phyloP scores from a whole-genome alignment of 2,888 invertebrate species.

The Liposcelis brunnea region DNA sequence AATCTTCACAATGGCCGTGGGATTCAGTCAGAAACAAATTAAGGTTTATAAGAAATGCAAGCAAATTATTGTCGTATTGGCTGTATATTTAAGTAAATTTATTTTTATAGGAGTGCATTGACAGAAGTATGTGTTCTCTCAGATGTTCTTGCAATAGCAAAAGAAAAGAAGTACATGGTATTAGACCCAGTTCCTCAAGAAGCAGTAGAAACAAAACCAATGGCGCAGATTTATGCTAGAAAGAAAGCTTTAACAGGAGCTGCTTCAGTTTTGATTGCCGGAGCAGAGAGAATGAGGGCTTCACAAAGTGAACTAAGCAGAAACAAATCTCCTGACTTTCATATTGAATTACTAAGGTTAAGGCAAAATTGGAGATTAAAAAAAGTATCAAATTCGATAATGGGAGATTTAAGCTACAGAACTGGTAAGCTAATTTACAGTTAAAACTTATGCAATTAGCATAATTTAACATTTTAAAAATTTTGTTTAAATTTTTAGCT shows the following conservation, averaged over 20 bases:
- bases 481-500: slow-evolving; percentile 29
- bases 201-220: slow-evolving; percentile 60
- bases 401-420: slow-evolving; percentile 89
- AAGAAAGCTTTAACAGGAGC: slow-evolving; percentile 84
- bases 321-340: slow-evolving; percentile 73
- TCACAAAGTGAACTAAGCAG: slow-evolving; percentile 64
- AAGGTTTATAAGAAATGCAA: slow-evolving; percentile 32
- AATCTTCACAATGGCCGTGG: slow-evolving; percentile 89
- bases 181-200: slow-evolving; percentile 84
- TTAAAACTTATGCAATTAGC: slow-evolving; percentile 1
- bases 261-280: slow-evolving; percentile 63
- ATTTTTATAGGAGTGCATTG: slow-evolving; percentile 46
- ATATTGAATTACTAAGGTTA: slow-evolving; percentile 72
- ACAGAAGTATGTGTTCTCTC: slow-evolving; percentile 85
- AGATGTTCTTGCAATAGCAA: slow-evolving; percentile 81
- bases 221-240: slow-evolving; percentile 79
- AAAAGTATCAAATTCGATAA: slow-evolving; percentile 85
- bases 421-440: slow-evolving; percentile 34
- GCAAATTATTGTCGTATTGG: too few species aligned
- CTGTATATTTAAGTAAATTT: too few species aligned
- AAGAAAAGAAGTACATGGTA: slow-evolving; percentile 87
- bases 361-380: slow-evolving; percentile 93
- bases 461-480: background rate
- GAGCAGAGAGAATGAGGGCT: slow-evolving; percentile 70
- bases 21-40: slow-evolving; percentile 82